Percentiles rank a stretch among this genome's conserved stretches.
Evolutionary conservation across 2,797 vertebrate species (phyloP).

Genomic region (Falco naumanni): DNA sequence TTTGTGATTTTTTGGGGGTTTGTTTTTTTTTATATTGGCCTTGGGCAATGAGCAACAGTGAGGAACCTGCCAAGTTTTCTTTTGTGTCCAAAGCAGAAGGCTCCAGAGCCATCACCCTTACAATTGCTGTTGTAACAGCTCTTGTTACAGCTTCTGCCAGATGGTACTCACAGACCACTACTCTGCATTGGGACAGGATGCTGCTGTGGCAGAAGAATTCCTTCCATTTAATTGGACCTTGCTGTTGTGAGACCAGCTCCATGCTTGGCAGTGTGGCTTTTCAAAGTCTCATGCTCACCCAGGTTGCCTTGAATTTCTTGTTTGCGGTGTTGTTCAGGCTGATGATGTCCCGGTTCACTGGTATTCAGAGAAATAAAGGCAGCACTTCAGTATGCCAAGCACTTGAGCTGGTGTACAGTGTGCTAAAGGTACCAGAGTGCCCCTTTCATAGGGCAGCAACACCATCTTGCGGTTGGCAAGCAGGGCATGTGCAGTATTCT

Average conservation of each 20-base stretch:
- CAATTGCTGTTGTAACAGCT: background rate
- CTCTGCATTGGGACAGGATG: background rate
- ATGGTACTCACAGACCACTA: background rate
- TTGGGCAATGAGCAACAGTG: background rate
- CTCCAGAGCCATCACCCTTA: background rate
- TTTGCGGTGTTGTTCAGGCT: background rate
- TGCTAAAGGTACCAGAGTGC: background rate
- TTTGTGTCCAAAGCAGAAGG: background rate
- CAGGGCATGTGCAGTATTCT: background rate
- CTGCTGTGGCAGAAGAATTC: background rate
- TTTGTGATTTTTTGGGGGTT: too few species aligned
- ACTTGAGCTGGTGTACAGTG: background rate
- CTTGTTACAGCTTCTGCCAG: background rate
- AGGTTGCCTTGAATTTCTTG: background rate
- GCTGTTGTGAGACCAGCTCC: accelerated
- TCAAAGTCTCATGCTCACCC: background rate
- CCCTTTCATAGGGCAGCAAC: accelerated
- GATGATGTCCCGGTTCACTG: accelerated
- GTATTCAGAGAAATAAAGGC: background rate
- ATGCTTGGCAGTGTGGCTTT: accelerated
- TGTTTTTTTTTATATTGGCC: background rate
- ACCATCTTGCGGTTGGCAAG: background rate
- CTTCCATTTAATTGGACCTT: background rate
- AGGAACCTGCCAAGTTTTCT: background rate
- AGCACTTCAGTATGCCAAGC: background rate